phyloP scores from a whole-genome alignment of 2,888 invertebrate genomes.

The Protophormia terraenovae region DNA sequence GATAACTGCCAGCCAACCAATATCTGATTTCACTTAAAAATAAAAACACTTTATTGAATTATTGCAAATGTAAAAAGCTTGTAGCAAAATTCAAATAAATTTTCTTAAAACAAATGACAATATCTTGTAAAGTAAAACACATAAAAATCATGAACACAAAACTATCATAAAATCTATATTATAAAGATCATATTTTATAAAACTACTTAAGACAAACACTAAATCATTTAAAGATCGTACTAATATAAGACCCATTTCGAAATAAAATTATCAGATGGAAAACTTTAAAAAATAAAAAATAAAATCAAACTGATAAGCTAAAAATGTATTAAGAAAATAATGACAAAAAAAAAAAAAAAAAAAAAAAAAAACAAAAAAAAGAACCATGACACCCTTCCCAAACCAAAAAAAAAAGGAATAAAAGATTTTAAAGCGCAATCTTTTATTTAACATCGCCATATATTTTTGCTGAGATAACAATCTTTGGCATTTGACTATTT shows the following conservation, averaged over 20 bases:
- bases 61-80: not conserved
- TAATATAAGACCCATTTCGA: not conserved
- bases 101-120: not conserved
- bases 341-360: not conserved
- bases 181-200: slow-evolving; percentile 21
- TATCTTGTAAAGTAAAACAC: not conserved
- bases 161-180: slow-evolving; percentile 22
- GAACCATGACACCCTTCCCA: slow-evolving; percentile 22
- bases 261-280: slow-evolving; percentile 37
- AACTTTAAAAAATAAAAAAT: not conserved
- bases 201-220: slow-evolving; percentile 28
- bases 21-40: not conserved
- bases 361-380: not conserved
- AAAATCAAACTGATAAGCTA: slow-evolving; percentile 23
- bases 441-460: slow-evolving; percentile 63
- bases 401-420: not conserved
- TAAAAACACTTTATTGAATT: not conserved
- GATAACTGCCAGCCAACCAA: no score
- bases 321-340: slow-evolving; percentile 32
- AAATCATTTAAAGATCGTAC: not conserved
- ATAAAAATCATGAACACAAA: not conserved
- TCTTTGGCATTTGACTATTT: slow-evolving; percentile 68
- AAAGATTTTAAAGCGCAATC: slow-evolving; percentile 65
- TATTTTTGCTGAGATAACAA: slow-evolving; percentile 57
- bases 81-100: not conserved